Conservation (phyloP, 2,113 vertebrate genomes). For the Asarcornis scutulata region DNA sequence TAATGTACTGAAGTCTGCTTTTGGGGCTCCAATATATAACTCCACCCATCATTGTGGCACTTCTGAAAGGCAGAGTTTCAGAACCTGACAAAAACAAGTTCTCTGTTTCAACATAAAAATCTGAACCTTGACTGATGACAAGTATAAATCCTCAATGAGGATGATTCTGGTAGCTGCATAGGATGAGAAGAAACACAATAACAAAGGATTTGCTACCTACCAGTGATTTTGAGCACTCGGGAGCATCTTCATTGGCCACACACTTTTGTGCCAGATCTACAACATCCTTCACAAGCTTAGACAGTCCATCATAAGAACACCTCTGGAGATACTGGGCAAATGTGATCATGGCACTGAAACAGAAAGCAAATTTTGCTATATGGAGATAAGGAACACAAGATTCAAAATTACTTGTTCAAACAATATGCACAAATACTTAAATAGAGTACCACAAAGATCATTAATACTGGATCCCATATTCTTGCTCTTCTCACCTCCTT, state of each 20-base stretch:
- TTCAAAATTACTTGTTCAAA: background rate
- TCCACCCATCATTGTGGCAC: background rate
- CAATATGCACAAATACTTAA: background rate
- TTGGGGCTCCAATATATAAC: background rate
- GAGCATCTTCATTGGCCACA: conserved; percentile 46
- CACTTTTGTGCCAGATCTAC: conserved; percentile 72
- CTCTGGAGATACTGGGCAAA: conserved; percentile 77
- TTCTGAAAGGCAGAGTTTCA: background rate
- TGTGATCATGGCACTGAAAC: conserved; percentile 67
- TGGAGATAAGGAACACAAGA: background rate
- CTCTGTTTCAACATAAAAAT: background rate
- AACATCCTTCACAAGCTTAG: conserved; percentile 56
- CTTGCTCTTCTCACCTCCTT: background rate
- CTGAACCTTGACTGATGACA: accelerated
- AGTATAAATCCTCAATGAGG: background rate
- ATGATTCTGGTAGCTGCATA: background rate
- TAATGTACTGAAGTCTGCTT: accelerated
- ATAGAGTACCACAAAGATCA: background rate
- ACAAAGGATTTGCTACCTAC: conserved; percentile 43
- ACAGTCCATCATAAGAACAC: conserved; percentile 40
- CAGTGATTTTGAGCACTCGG: conserved; percentile 59
- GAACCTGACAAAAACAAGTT: background rate
- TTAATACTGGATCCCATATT: accelerated
- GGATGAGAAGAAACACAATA: accelerated
- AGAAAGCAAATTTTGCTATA: background rate